These are phyloP conservation scores for Alectoris magna DNA, from an alignment of 2,797 vertebrate species.

Conservation along the genomic window DNA sequence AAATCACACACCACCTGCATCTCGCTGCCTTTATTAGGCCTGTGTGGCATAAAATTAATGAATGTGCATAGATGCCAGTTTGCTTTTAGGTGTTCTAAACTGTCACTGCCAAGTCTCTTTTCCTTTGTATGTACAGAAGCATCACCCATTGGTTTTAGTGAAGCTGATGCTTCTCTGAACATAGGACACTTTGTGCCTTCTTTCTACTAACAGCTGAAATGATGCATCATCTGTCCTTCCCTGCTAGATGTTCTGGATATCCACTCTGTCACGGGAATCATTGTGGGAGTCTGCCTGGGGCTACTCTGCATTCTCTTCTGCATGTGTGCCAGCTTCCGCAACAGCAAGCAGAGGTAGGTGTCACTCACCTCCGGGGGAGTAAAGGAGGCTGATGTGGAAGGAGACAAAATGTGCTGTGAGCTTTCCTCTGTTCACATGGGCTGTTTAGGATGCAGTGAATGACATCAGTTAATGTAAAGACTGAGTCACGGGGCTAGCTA, in stretches of 20 bases:
- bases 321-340: constrained; percentile 94
- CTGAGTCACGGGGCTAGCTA: not conserved
- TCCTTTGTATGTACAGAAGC: not conserved
- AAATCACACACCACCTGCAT: not conserved
- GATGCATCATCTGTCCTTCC: not conserved
- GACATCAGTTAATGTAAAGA: not conserved
- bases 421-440: not conserved
- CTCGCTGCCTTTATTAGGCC: not conserved
- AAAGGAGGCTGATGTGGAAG: not conserved
- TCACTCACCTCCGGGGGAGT: not conserved
- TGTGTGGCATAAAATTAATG: not conserved
- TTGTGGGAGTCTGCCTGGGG: constrained; percentile 94
- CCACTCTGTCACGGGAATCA: constrained; percentile 94
- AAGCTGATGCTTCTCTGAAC: not conserved
- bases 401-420: not conserved
- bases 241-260: constrained; percentile 89
- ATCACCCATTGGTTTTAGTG: not conserved
- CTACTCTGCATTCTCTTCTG: constrained; percentile 95
- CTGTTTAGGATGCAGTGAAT: not conserved
- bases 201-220: not conserved
- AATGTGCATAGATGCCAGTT: not conserved
- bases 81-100: not conserved
- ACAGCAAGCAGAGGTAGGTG: constrained; percentile 88
- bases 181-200: not conserved
- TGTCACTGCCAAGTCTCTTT: not conserved